Conservation (phyloP, 2,797 vertebrate genomes). For the Cyclura pinguis region DNA sequence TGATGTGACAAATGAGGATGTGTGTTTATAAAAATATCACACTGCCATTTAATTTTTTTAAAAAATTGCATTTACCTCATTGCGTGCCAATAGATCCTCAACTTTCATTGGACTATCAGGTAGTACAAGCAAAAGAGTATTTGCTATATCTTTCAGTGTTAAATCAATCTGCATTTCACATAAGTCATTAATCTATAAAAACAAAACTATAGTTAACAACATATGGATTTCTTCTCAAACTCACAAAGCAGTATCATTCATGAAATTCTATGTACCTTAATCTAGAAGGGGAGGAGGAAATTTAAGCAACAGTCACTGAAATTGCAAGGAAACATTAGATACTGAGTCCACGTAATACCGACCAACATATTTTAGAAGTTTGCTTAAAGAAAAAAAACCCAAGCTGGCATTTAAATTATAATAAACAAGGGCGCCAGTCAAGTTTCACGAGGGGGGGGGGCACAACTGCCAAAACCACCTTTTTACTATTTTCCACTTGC, state of each 20-base stretch:
- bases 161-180: slow-evolving; percentile 80
- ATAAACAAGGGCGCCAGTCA: background rate
- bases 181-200: slow-evolving; percentile 81
- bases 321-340: background rate
- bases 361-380: background rate
- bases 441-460: background rate
- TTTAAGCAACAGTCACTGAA: background rate
- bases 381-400: background rate
- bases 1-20: background rate
- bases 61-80: slow-evolving; percentile 77
- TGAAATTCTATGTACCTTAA: background rate
- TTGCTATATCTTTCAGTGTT: slow-evolving; percentile 83
- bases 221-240: background rate
- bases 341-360: background rate
- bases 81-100: slow-evolving; percentile 79
- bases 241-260: background rate
- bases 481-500: background rate
- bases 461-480: background rate
- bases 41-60: background rate
- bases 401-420: background rate
- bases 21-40: background rate
- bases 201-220: slow-evolving; percentile 5
- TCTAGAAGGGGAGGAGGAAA: too few relatives aligned
- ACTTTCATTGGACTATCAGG: slow-evolving; percentile 72
- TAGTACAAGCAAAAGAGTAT: slow-evolving; percentile 81